Evolutionary conservation across 2,888 invertebrate species (phyloP), one percentile per base, ranked within the genome.

Genomic region (Melinaea marsaeus): DNA sequence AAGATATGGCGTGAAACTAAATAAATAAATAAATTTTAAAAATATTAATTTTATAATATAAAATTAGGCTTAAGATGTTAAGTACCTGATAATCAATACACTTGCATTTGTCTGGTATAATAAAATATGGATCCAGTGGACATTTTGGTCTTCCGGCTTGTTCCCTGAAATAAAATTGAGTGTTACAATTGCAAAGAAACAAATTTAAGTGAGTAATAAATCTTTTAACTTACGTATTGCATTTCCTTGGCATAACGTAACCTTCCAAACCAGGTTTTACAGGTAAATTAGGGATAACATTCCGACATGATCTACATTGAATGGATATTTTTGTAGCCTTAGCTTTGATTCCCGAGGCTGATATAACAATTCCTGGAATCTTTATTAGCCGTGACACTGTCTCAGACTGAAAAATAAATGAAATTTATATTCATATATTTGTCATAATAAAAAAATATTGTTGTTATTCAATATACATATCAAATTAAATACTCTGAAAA

Each of bases 221-320:
- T 42, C 11, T 5, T 42, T 42, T 9, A 42, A 42, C 94, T 93
- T 92, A 97, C 94, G 97, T 96, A 75, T 94, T 95, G 84, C 99
- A 99, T 87, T 96, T 98, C 67, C 99, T 93, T 0, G 99, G 99
- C 87, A 99, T 90, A 0, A 96, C 93, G 89, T 98, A 99, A 1
- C 99, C 99, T 79, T 99, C 99, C 5, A 99, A 88, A 0, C 99
- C 99, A 6, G 99, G 97, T 79, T 97, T 97, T 0, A 99, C 95
- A 35, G 94, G 92, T 61, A 99, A 92, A 84, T 99, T 98, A 0
- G 96, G 94, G 64, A 99, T 94, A 4, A 97, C 92, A 78, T 95
- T 97, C 72, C 95, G 94, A 78, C 99, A 99, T 13, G 97, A 95
- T 42, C 98, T 93, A 79, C 99, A 99, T 88, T 99, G 99, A 65